Evolutionary conservation across 2,113 vertebrate genomes (phyloP).

Genomic region (Melanerpes formicivorus): DNA sequence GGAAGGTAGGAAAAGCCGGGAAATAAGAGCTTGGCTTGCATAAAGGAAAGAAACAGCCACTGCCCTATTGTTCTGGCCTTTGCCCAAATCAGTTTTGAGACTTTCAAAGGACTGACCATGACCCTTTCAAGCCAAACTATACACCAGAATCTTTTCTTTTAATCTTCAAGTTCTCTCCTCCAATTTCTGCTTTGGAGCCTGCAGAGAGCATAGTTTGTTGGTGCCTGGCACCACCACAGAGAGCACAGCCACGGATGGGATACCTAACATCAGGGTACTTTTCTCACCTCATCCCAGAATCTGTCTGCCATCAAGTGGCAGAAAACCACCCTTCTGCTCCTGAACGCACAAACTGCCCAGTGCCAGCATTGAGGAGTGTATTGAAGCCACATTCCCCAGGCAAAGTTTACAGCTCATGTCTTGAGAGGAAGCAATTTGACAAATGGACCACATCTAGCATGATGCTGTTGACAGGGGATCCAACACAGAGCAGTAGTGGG

Average conservation of each 20-base stretch:
- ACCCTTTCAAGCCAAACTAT: not conserved
- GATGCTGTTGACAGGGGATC: not conserved
- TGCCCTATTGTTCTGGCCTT: not conserved
- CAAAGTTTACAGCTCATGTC: not conserved
- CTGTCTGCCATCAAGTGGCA: not conserved
- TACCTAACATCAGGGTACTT: not conserved
- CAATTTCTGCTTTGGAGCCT: not conserved
- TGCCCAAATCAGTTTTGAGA: not conserved
- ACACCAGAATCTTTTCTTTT: not conserved
- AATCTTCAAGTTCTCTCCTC: not conserved
- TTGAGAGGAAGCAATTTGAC: not conserved
- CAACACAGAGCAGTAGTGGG: not conserved
- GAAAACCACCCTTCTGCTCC: not conserved
- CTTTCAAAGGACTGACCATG: not conserved
- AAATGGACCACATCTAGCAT: not conserved
- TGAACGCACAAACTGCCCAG: not conserved
- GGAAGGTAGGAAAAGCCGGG: not conserved
- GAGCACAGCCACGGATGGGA: not conserved
- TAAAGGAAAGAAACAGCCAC: not conserved
- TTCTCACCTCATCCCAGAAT: not conserved
- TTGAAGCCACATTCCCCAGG: not conserved
- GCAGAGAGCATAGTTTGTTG: not conserved
- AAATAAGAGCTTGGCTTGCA: not conserved
- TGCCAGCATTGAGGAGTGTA: rapidly evolving
- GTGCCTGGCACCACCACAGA: rapidly evolving